phyloP scores from a whole-genome alignment of 2,797 vertebrate species.

The Euphonia xanthogaster region DNA sequence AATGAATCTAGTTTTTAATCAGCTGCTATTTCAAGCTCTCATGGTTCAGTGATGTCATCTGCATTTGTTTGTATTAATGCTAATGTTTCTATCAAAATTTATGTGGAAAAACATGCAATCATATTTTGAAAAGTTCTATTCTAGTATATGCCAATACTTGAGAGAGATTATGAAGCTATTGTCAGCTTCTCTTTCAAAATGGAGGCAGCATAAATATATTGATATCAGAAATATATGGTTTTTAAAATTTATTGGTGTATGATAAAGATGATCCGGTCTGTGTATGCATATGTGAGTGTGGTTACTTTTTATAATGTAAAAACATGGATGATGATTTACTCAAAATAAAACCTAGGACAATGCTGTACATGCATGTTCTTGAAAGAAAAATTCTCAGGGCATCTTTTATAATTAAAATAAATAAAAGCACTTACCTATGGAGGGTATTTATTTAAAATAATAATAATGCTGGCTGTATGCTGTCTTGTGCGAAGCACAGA shows the following conservation, averaged over 20 bases:
- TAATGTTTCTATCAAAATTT: conserved; percentile 68
- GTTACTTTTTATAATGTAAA: conserved; percentile 80
- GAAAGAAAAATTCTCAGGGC: conserved; percentile 64
- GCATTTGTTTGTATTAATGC: conserved; percentile 72
- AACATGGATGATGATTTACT: conserved; percentile 69
- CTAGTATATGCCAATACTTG: conserved; percentile 68
- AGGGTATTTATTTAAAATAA: conserved; percentile 40
- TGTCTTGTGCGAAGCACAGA: not conserved
- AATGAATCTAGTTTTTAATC: conserved; percentile 73
- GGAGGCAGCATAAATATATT: conserved; percentile 72
- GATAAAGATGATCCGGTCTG: conserved; percentile 76
- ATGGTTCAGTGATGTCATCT: conserved; percentile 71
- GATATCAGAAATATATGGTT: conserved; percentile 69
- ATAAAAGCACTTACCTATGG: conserved; percentile 25
- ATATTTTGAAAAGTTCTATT: conserved; percentile 67
- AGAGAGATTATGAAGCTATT: conserved; percentile 79
- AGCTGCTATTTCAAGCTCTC: conserved; percentile 68
- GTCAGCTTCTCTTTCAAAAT: conserved; percentile 81
- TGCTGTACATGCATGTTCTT: conserved; percentile 73
- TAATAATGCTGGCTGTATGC: not conserved
- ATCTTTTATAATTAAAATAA: conserved; percentile 62
- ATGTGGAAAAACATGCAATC: conserved; percentile 60
- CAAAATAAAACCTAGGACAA: conserved; percentile 78
- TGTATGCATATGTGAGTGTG: conserved; percentile 75
- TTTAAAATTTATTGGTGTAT: conserved; percentile 74